phyloP scores from a whole-genome alignment of 2,113 vertebrate genomes.

The Syrrhaptes paradoxus region DNA sequence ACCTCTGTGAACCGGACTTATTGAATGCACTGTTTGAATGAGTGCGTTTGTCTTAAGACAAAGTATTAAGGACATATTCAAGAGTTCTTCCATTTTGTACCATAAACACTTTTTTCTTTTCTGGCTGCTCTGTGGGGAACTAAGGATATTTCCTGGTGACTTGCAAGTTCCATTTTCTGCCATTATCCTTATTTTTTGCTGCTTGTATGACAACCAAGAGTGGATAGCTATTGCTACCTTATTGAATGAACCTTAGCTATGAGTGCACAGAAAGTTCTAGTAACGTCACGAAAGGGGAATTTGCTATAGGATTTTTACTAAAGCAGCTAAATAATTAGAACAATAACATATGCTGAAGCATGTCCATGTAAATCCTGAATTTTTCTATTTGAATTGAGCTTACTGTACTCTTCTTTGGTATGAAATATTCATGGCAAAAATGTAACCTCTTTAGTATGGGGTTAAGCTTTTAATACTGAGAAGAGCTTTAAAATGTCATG shows the following conservation, averaged over 20 bases:
- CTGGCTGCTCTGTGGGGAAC: background rate
- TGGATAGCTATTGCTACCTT: background rate
- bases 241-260: background rate
- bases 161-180: background rate
- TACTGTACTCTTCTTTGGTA: conserved; percentile 6
- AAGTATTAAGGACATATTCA: background rate
- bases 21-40: background rate
- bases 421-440: conserved; percentile 60
- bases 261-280: background rate
- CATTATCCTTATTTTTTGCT: background rate
- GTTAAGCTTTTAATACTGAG: conserved; percentile 43
- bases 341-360: conserved; percentile 33
- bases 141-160: background rate
- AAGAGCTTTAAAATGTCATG: conserved; percentile 61
- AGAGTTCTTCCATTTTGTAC: background rate
- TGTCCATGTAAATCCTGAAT: conserved; percentile 30
- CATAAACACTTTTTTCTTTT: background rate
- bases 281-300: background rate
- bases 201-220: background rate
- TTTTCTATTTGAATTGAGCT: conserved; percentile 47
- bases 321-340: conserved; percentile 4
- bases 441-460: conserved; percentile 8
- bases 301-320: background rate
- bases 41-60: background rate
- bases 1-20: background rate